Conservation (phyloP, 2,888 invertebrate species). For the Cheilosia scutellata region DNA sequence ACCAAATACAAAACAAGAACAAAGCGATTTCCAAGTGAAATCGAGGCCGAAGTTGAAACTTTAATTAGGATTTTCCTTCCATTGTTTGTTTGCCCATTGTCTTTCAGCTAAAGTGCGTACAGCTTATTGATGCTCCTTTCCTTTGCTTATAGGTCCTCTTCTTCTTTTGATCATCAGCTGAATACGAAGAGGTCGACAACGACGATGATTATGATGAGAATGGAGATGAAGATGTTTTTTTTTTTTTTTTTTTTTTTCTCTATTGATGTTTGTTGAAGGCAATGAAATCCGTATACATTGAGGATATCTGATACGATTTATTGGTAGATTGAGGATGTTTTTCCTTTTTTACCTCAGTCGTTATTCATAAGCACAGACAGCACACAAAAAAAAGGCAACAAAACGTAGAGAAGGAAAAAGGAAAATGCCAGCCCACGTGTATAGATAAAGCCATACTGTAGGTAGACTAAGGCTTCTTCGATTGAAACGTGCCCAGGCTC, state of each 20-base stretch:
- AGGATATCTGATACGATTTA: constrained; percentile 69
- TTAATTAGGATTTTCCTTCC: constrained; percentile 69
- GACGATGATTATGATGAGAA: constrained; percentile 6
- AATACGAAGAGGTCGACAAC: not conserved
- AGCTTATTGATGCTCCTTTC: constrained; percentile 44
- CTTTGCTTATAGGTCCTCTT: not conserved
- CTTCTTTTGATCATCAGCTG: not conserved
- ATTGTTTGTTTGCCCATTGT: constrained; percentile 68
- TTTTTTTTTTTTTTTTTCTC: not conserved
- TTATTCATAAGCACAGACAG: constrained; percentile 55
- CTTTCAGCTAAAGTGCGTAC: constrained; percentile 56
- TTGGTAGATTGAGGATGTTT: constrained; percentile 44
- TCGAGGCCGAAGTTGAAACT: constrained; percentile 67
- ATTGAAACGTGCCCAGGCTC: constrained; percentile 64
- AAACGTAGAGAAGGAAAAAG: not conserved
- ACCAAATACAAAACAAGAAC: not conserved
- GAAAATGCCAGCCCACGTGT: constrained; percentile 49
- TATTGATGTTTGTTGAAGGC: constrained; percentile 48
- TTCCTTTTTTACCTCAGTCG: constrained; percentile 53
- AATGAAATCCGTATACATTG: constrained; percentile 39
- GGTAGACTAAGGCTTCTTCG: constrained; percentile 18
- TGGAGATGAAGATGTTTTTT: not conserved
- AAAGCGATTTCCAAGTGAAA: constrained; percentile 62
- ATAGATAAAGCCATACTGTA: constrained; percentile 11
- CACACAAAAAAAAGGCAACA: not conserved